Conservation (phyloP, 2,113 vertebrate genomes). For the Microtus ochrogaster region DNA sequence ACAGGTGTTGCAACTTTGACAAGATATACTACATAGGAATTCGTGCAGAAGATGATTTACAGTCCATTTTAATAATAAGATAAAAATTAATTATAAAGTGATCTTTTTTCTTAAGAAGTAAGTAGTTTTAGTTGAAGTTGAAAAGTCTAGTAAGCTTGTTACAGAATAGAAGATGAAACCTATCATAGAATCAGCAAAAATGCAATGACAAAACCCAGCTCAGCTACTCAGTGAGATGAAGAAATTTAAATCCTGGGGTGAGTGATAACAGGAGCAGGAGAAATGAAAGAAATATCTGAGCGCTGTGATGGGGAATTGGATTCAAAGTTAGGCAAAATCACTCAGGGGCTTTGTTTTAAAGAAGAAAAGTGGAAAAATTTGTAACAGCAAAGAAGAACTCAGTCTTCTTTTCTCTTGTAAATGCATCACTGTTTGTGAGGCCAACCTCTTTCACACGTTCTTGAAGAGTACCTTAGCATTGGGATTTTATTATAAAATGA, state of each 20-base stretch:
- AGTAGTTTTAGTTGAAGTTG: not conserved
- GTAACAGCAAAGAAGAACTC: not conserved
- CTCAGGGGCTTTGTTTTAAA: not conserved
- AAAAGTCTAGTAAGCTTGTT: not conserved
- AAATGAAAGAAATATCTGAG: not conserved
- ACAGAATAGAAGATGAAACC: not conserved
- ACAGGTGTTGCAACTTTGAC: not conserved
- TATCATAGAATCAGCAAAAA: not conserved
- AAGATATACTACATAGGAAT: not conserved
- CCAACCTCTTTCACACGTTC: not conserved
- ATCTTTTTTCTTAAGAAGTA: constrained; percentile 27
- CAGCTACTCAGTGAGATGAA: not conserved
- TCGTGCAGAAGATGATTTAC: not conserved
- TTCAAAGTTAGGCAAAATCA: not conserved
- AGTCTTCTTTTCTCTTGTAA: not conserved
- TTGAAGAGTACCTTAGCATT: not conserved
- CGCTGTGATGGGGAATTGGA: not conserved
- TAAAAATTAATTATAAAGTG: constrained; percentile 39
- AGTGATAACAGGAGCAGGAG: not conserved
- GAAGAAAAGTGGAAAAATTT: not conserved
- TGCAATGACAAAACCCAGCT: not conserved
- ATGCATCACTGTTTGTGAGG: not conserved
- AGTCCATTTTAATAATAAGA: not conserved
- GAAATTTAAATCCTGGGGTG: not conserved
- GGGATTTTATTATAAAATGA: not conserved